Conservation (phyloP, 1,140 invertebrate genomes). For the Drosophila ambigua region DNA sequence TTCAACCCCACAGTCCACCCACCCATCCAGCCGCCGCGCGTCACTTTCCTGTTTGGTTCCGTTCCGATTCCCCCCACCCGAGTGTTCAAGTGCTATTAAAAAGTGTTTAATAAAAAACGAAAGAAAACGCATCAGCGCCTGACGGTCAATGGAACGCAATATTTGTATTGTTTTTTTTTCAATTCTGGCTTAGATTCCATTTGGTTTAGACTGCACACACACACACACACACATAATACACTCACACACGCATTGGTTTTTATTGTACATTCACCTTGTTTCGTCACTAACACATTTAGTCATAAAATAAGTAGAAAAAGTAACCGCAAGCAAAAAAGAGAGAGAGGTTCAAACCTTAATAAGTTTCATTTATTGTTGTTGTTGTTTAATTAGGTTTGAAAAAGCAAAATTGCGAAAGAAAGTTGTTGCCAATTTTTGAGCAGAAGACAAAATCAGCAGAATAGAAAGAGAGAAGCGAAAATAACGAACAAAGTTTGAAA, state of each 20-base stretch:
- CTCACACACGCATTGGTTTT: constrained; percentile 32
- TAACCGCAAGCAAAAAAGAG: constrained; percentile 9
- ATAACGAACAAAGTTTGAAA: constrained; percentile 2
- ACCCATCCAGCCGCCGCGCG: constrained; percentile 9
- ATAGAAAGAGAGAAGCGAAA: constrained; percentile 12
- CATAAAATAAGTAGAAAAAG: constrained; percentile 44
- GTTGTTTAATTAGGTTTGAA: constrained; percentile 80
- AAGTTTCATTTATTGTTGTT: constrained; percentile 73
- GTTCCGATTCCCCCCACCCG: neutral
- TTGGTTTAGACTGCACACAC: constrained; percentile 40
- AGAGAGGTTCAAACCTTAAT: constrained; percentile 39
- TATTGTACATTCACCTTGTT: constrained; percentile 39
- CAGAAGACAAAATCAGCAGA: constrained; percentile 11
- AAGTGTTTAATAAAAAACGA: constrained; percentile 19
- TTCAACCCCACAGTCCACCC: constrained; percentile 10
- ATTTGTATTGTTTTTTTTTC: constrained; percentile 29
- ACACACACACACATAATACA: constrained; percentile 16
- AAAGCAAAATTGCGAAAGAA: constrained; percentile 44
- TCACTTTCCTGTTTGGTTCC: constrained; percentile 34
- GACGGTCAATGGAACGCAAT: constrained; percentile 54
- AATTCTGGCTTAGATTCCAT: constrained; percentile 19
- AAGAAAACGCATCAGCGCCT: constrained; percentile 29
- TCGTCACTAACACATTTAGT: constrained; percentile 55
- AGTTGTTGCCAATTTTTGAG: constrained; percentile 56
- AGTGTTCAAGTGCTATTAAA: constrained; percentile 26